A percentile compares a stretch with the other conserved stretches of the same genome.
Evolutionary conservation across 2,797 vertebrate species (phyloP).

Genomic region (Pseudomugil tenellus): DNA sequence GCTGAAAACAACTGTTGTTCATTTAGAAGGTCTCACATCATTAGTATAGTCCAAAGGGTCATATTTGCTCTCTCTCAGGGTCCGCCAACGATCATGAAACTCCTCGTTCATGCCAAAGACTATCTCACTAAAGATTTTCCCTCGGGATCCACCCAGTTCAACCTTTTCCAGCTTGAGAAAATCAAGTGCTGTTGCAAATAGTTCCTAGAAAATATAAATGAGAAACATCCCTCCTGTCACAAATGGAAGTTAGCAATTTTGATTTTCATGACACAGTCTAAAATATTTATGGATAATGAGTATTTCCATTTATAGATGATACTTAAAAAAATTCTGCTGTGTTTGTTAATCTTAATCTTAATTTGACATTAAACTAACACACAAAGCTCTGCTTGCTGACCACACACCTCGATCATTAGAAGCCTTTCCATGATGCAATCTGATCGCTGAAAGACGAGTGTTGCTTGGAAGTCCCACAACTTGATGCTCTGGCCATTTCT

Average conservation of each 20-base stretch:
- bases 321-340: not conserved
- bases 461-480: slow-evolving; percentile 80
- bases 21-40: slow-evolving; percentile 57
- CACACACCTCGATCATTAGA: slow-evolving; percentile 72
- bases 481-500: slow-evolving; percentile 44
- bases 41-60: slow-evolving; percentile 79
- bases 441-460: slow-evolving; percentile 74
- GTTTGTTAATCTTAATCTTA: not conserved
- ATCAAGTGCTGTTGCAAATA: slow-evolving; percentile 83
- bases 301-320: too few species aligned
- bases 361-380: not conserved
- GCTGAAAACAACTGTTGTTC: slow-evolving; percentile 26
- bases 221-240: slow-evolving; percentile 3
- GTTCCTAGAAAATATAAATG: slow-evolving; percentile 55
- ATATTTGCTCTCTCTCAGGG: slow-evolving; percentile 83
- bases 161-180: slow-evolving; percentile 85
- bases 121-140: slow-evolving; percentile 80
- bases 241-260: slow-evolving; percentile 1
- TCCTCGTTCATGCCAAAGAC: slow-evolving; percentile 79
- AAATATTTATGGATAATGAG: not conserved
- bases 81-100: slow-evolving; percentile 82
- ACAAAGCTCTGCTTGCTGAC: not conserved
- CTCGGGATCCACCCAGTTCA: slow-evolving; percentile 77
- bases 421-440: slow-evolving; percentile 77
- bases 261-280: not conserved